Evolutionary conservation across 2,113 vertebrate species (phyloP), one percentile per base, ranked within the genome.

Genomic region (Pelobates fuscus): DNA sequence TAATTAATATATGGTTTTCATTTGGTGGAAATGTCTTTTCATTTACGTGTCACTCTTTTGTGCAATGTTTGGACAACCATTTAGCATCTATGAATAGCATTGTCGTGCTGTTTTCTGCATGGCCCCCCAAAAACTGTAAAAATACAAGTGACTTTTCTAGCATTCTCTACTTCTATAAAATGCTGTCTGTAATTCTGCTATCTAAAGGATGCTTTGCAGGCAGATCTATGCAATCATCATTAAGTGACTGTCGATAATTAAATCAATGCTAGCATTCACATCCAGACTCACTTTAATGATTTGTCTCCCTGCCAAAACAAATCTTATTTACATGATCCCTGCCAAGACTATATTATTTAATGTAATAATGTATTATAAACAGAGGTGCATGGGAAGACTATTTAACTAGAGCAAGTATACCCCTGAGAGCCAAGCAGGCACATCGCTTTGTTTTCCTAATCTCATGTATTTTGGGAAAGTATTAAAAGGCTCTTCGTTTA

Each of bases 311-410:
- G 84, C 81, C 81, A 86, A 17, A 79, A 80, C 68, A 0, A 0
- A 80, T 62, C 78, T 81, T 81, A 75, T 83, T 79, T 21, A 73
- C 73, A 2, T 66, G 81, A 74, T 74, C 68, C 46, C 68, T 81
- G 78, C 79, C 83, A 82, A 84, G 75, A 75, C 73, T 77, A 78
- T 80, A 77, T 78, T 78, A 76, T 78, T 84, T 82, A 79, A 85
- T 82, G 82, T 80, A 86, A 77, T 79, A 75, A 82, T 80, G 78
- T 49, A 81, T 73, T 29, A 1, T 81, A 86, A 83, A 80, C 24
- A 76, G 57, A 81, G 73, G 79, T 82, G 81, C 79, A 78, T 84
- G 80, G 73, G 2, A 27, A 84, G 78, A 79, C 83, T 80, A 82
- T 44, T 82, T 74, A 59, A 67, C 12, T 30, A 49, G 37, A 79